Evolutionary conservation across 2,797 vertebrate species (phyloP).

Genomic region (Dallia pectoralis): DNA sequence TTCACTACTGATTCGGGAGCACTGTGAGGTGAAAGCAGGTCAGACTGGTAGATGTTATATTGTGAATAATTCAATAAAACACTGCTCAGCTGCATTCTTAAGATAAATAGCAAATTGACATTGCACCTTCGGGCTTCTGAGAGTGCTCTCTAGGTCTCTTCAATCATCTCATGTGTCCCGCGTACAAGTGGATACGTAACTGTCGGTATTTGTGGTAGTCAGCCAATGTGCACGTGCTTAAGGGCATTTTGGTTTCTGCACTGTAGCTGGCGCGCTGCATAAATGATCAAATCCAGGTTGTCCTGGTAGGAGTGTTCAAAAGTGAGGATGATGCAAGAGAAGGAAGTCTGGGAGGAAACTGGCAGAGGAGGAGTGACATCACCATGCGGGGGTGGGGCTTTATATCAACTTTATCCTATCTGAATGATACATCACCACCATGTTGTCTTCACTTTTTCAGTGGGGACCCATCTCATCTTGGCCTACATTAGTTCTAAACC

Average conservation of each 20-base stretch:
- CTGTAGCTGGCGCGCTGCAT: neutral
- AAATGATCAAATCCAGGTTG: neutral
- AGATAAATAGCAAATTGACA: neutral
- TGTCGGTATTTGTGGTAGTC: neutral
- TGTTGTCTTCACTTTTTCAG: neutral
- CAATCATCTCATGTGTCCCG: neutral
- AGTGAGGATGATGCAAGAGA: neutral
- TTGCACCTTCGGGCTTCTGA: neutral
- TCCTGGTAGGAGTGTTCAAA: neutral
- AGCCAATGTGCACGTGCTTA: neutral
- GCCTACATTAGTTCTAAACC: neutral
- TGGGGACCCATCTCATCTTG: neutral
- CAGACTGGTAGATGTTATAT: neutral
- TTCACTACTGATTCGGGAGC: neutral
- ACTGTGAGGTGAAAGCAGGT: neutral
- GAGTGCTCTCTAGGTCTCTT: neutral
- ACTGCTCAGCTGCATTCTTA: constrained; percentile 5
- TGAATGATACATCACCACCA: neutral
- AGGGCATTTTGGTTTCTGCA: neutral
- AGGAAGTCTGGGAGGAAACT: neutral
- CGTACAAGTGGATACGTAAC: neutral
- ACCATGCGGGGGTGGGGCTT: neutral
- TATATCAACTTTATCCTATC: neutral
- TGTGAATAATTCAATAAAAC: constrained; percentile 7
- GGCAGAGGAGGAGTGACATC: neutral